Evolutionary conservation across 92 coral and sea anemone genomes (phyloP), one percentile per base, ranked within the genome.

Genomic region (Heliopora coerulea): DNA sequence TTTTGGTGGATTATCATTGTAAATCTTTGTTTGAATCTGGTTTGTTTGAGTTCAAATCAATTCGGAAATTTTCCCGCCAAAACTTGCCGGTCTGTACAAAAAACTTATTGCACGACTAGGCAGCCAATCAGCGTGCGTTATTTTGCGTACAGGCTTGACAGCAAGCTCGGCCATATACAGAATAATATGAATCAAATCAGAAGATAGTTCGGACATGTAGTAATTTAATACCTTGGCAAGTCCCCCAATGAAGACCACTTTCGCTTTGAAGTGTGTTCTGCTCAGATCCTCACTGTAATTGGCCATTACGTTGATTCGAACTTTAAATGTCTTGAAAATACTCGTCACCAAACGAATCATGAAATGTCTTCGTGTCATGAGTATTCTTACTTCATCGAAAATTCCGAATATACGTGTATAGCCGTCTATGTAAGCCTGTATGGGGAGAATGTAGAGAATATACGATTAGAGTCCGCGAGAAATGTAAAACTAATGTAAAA

Each of bases 361-460:
- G 58, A 89, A 59, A 48, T 64, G 66, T 34, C 89, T 90, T 18
- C 89, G 78, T 66, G 89, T 95, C 48, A 88, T 78, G 25, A 88
- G 72, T 64, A 95, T 67, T 54, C 89, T 91, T 49, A 88, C 72
- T 40, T 85, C 99, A 35, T 95, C 93, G 54, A 95, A 95, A 62
- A 95, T 68, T 23, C 99, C 99, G 59, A 90, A 82, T 25, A 95
- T 80, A 18, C 97, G 89, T 27, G 96, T 79, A 67, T 86, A 86
- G 13, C 97, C 91, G 48, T 86, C 81, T 49, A 95, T 65, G 27
- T 89, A 83, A 27, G 91, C 89, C 99, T 95, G 59, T 5, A 30
- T 35, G 58, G 18, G n/a, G 11, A 37, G 42, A 37, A 37, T 13
- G 13, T 23, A 26, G 17, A 57, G 48, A 20, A 14, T 25, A 56